A percentile compares a stretch with the other conserved stretches of the same genome.
Conservation (phyloP, 2,113 vertebrate species). For the Hippoglossus stenolepis region DNA sequence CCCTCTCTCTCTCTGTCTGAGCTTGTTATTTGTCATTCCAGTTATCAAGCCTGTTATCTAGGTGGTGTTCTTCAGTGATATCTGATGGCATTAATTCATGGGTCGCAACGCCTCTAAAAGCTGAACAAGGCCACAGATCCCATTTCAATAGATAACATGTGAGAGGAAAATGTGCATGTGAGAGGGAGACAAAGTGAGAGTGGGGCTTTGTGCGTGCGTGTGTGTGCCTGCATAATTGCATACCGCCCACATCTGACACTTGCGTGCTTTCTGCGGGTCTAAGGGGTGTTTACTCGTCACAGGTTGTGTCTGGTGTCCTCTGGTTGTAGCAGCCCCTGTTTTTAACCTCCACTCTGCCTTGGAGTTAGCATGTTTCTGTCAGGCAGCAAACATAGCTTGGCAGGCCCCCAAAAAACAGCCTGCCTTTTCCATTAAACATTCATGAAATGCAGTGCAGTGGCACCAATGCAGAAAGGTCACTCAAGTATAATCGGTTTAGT, state of each 20-base stretch:
- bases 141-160: conserved; percentile 1
- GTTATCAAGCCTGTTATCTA: neutral
- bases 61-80: conserved; percentile 9
- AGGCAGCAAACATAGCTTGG: conserved; percentile 59
- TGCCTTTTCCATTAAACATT: conserved; percentile 76
- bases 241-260: conserved; percentile 16
- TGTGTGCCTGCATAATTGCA: conserved; percentile 31
- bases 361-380: conserved; percentile 67
- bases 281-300: conserved; percentile 54
- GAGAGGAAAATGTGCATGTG: neutral
- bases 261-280: conserved; percentile 28
- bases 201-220: neutral
- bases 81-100: conserved; percentile 42
- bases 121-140: neutral
- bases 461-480: conserved; percentile 79
- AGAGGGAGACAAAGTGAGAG: neutral
- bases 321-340: conserved; percentile 49
- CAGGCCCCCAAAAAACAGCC: conserved; percentile 68
- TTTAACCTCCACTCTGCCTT: conserved; percentile 62
- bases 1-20: neutral
- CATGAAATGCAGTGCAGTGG: conserved; percentile 73
- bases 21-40: conserved; percentile 17
- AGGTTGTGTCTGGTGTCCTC: conserved; percentile 38
- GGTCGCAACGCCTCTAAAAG: conserved; percentile 1
- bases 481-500: conserved; percentile 65